Base-by-base conservation (phyloP, 2,888 invertebrate genomes). In the Macrosiphum euphorbiae region DNA sequence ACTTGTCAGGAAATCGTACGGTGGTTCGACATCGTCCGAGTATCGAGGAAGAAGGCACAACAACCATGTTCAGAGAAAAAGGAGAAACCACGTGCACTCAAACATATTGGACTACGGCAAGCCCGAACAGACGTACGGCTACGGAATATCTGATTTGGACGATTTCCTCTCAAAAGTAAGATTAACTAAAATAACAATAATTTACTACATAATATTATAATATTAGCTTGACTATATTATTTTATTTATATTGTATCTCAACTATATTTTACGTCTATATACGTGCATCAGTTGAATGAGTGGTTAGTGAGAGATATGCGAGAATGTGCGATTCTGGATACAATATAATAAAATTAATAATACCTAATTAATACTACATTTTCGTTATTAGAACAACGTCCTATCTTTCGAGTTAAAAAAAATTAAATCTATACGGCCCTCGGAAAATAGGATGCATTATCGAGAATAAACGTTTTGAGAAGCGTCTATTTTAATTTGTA, bases 101-200 rank as follows among this genome's bases (percentile, higher is more conserved):
- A 89, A 89, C 55, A 47, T 94, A 85, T 61, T 94, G 28, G 93
- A 94, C 85, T 90, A 90, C 11, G 90, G 47, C 3, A 61, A 90
- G 28, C 47, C 85, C 47, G 90, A 85, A 11, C 85, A 61, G 28
- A 85, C 86, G 16, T 90, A 94, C 24, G 98, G 98, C 91, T 98
- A 98, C 95, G 98, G 98, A 95, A 98, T 98, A 90, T 97, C 97
- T 94, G 98, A 98, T 96, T 96, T 98, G 94, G 98, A 98, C 95
- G 97, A 97, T 94, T 98, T 98, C 95, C 96, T 98, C 91, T 97
- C 97, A 13, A 97, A 98, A 97, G 97, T 97, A 95, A 96, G 67
- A 67, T 20, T 1, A 11, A 16, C 7, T 67, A 35, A 67, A 35
- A 67, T 67, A 67, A n/a, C 13, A 67, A 0, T n/a, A 67, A 0